A percentile compares a stretch with the other conserved stretches of the same genome.
Conservation (phyloP, 2,113 vertebrate species). For the Microcebus lehilahytsara region DNA sequence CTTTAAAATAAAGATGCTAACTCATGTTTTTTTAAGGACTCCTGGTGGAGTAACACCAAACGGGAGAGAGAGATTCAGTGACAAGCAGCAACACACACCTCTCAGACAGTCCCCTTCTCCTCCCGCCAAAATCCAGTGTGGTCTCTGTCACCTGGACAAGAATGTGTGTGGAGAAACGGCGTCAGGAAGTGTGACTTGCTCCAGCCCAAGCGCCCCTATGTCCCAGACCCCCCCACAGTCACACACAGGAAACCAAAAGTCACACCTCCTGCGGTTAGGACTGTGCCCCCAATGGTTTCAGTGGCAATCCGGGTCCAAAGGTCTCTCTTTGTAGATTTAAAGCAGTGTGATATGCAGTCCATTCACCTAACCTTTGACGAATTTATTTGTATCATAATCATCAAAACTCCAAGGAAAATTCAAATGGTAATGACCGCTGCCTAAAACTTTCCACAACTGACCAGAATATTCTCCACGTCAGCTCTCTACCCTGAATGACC, state of each 20-base stretch:
- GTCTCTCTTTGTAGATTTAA: neutral
- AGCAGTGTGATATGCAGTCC: neutral
- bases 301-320: neutral
- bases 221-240: neutral
- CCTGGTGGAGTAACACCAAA: neutral
- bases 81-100: neutral
- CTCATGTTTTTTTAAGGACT: neutral
- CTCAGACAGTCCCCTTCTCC: neutral
- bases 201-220: too few relatives aligned
- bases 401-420: slow-evolving; percentile 38
- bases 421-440: neutral
- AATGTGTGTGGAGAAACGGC: neutral
- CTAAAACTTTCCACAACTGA: neutral
- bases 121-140: neutral
- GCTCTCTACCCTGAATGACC: neutral
- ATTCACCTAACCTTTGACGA: neutral
- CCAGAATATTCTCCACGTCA: neutral
- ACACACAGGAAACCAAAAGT: neutral
- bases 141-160: neutral
- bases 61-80: neutral
- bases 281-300: neutral
- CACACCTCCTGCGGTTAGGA: neutral
- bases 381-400: neutral
- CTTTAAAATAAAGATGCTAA: neutral
- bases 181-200: neutral